A percentile compares a stretch with the other conserved stretches of the same genome.
Conservation (phyloP, 92 coral and sea anemone species). For the Parazoanthus swiftii region DNA sequence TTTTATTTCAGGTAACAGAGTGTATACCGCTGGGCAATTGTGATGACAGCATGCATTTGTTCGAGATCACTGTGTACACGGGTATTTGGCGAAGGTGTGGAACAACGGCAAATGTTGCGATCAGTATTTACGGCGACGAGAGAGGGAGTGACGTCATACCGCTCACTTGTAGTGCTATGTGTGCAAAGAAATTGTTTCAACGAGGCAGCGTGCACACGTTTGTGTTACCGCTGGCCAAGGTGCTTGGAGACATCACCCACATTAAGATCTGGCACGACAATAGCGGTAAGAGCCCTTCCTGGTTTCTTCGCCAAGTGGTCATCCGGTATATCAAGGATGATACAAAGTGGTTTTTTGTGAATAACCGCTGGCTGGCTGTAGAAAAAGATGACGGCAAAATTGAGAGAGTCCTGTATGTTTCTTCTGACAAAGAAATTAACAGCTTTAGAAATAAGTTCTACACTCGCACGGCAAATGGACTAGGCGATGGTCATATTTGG, state of each 20-base stretch:
- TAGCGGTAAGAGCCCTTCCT: conserved; percentile 85
- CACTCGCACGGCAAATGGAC: conserved; percentile 75
- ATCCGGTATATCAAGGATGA: conserved; percentile 76
- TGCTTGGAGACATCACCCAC: conserved; percentile 80
- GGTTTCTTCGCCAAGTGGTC: conserved; percentile 80
- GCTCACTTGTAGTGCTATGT: conserved; percentile 73
- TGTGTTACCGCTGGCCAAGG: conserved; percentile 55
- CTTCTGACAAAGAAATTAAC: conserved; percentile 69
- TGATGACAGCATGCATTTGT: conserved; percentile 54
- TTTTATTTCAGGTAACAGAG: conserved; percentile 63
- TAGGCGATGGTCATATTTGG: conserved; percentile 98
- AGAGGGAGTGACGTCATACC: conserved; percentile 73
- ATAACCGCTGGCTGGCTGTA: conserved; percentile 93
- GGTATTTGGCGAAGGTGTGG: conserved; percentile 94
- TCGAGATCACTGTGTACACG: conserved; percentile 79
- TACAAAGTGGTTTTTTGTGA: conserved; percentile 76
- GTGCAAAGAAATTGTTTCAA: conserved; percentile 82
- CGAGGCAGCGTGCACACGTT: conserved; percentile 85
- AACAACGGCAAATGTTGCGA: conserved; percentile 87
- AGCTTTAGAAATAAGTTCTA: conserved; percentile 86
- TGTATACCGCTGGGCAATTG: conserved; percentile 72
- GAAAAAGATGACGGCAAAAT: conserved; percentile 89
- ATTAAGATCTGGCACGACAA: conserved; percentile 95
- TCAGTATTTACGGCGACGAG: conserved; percentile 75
- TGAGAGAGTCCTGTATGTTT: conserved; percentile 75